Evolutionary conservation across 1,140 invertebrate genomes (phyloP).

Genomic region (Cepaea nemoralis): DNA sequence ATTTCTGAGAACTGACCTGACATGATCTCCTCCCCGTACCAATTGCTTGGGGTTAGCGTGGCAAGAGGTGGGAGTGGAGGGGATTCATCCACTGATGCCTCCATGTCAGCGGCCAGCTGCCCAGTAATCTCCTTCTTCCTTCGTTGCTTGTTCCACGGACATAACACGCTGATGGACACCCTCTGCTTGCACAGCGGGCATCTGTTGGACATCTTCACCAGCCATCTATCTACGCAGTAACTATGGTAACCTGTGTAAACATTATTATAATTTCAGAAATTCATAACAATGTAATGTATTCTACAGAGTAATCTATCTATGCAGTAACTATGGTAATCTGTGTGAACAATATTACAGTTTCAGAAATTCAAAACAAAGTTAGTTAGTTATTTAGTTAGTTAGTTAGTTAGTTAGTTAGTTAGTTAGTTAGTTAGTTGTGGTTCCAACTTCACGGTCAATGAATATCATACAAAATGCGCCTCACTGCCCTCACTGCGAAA

Average conservation of each 20-base stretch:
- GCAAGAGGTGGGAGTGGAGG: conserved; percentile 27
- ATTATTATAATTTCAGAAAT: no score
- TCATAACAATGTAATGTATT: no score
- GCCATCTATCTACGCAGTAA: conserved; percentile 39
- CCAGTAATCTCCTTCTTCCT: background rate
- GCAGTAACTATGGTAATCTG: no score
- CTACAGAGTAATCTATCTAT: no score
- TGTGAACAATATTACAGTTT: no score
- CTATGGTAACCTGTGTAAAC: conserved; percentile 34
- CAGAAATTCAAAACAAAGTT: no score
- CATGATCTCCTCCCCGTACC: conserved; percentile 39
- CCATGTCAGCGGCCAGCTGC: background rate
- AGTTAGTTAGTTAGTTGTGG: no score
- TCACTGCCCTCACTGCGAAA: no score
- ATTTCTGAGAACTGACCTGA: conserved; percentile 13
- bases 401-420: no score
- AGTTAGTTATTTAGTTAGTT: no score
- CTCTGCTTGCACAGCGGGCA: conserved; percentile 40
- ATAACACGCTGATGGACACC: conserved; percentile 35
- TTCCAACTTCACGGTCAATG: no score
- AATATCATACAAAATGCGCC: no score
- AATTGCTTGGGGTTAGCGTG: conserved; percentile 24
- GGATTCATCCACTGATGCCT: conserved; percentile 38
- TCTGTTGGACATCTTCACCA: conserved; percentile 43
- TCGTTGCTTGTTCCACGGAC: conserved; percentile 37